These are phyloP conservation scores for Callimico goeldii DNA, from an alignment of 2,797 vertebrate genomes.

Conservation along the genomic window DNA sequence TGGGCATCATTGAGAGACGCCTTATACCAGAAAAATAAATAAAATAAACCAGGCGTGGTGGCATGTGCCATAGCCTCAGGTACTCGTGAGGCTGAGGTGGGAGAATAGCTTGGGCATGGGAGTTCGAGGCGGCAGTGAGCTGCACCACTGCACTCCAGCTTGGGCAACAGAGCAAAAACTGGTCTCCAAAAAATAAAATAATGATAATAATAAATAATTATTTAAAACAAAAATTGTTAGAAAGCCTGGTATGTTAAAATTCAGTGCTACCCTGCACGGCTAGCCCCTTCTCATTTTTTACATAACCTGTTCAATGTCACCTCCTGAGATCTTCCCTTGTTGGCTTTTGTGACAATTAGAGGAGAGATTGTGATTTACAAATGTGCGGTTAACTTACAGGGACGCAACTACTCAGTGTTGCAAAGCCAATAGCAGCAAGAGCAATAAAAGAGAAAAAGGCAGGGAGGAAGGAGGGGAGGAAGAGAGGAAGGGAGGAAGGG, in stretches of 20 bases:
- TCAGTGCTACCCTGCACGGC: background rate
- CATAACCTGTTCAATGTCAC: background rate
- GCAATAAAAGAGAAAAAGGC: background rate
- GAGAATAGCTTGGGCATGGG: background rate
- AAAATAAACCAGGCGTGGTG: too few relatives aligned
- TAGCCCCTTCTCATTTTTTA: background rate
- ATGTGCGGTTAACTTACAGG: background rate
- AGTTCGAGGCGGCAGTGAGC: background rate
- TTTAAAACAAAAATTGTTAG: background rate
- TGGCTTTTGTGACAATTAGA: background rate
- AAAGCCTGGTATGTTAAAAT: background rate
- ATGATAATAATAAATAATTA: background rate
- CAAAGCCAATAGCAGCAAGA: background rate
- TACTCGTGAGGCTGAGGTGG: background rate
- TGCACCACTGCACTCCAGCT: background rate
- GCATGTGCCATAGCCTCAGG: background rate
- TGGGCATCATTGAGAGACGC: too few relatives aligned
- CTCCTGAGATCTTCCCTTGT: background rate
- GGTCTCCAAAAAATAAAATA: background rate
- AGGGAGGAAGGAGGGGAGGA: background rate
- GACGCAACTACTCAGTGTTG: too few relatives aligned
- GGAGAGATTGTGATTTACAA: background rate
- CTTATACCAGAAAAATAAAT: too few relatives aligned
- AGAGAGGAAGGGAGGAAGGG: background rate
- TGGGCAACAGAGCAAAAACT: background rate